Evolutionary conservation across 1,140 invertebrate species (phyloP).

Genomic region (Microplitis demolitor): DNA sequence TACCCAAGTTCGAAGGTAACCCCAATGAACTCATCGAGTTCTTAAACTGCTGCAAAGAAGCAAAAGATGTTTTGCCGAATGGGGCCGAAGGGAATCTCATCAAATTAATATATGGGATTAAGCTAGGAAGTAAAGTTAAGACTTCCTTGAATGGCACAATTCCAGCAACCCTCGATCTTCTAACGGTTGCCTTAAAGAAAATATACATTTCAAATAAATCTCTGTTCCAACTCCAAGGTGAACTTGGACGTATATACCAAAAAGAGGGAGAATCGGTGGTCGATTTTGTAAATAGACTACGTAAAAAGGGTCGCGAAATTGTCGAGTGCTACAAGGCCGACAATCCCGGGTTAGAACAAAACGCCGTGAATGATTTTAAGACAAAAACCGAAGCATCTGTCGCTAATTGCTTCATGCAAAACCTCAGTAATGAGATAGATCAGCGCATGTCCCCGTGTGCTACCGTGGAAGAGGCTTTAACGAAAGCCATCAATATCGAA

Average conservation of each 20-base stretch:
- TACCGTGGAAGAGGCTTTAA: background rate
- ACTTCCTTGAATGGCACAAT: background rate
- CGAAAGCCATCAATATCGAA: background rate
- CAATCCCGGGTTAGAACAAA: background rate
- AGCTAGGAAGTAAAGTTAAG: background rate
- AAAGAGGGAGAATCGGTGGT: background rate
- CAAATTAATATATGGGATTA: background rate
- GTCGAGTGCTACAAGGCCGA: background rate
- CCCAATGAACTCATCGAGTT: background rate
- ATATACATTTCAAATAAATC: background rate
- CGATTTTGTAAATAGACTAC: background rate
- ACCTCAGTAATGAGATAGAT: background rate
- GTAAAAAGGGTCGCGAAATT: background rate
- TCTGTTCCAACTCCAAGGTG: background rate
- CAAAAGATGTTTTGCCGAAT: background rate
- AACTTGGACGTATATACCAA: background rate
- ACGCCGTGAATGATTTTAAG: background rate
- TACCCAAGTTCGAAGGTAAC: background rate
- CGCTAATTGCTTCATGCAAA: background rate
- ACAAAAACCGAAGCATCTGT: background rate
- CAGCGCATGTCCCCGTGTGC: background rate
- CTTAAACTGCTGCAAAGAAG: background rate
- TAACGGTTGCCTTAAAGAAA: background rate
- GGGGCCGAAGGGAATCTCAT: background rate
- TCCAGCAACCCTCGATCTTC: background rate